Percentiles rank a stretch among this genome's conserved stretches.
Evolutionary conservation across 2,888 invertebrate genomes (phyloP).

Genomic region (Cataglyphis cursor): DNA sequence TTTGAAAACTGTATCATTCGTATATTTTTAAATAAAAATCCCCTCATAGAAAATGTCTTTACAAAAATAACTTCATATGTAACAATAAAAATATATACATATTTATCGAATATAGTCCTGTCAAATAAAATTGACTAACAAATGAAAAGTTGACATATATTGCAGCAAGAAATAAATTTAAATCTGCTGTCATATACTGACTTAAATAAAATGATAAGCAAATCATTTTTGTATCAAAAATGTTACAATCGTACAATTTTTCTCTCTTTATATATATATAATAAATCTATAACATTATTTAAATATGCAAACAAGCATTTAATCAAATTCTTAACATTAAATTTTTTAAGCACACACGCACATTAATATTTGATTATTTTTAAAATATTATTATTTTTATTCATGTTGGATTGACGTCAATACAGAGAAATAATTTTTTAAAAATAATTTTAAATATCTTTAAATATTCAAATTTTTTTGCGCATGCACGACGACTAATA

Average conservation of each 20-base stretch:
- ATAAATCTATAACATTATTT: background rate
- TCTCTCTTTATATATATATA: background rate
- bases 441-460: background rate
- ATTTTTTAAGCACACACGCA: background rate
- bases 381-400: background rate
- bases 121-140: conserved; percentile 7
- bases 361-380: background rate
- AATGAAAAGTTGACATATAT: background rate
- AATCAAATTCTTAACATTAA: conserved; percentile 15
- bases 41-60: background rate
- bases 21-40: conserved; percentile 31
- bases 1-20: conserved; percentile 50
- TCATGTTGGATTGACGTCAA: background rate
- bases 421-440: background rate
- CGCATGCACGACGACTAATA: background rate
- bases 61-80: conserved; percentile 1
- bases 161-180: background rate
- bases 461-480: background rate
- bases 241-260: background rate
- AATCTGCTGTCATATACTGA: background rate
- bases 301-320: background rate
- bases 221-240: background rate
- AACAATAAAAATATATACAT: conserved; percentile 9
- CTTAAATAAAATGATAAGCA: background rate
- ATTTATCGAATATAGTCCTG: background rate